Base-by-base conservation (phyloP, 2,113 vertebrate species). In the Pogonocichla stellata region DNA sequence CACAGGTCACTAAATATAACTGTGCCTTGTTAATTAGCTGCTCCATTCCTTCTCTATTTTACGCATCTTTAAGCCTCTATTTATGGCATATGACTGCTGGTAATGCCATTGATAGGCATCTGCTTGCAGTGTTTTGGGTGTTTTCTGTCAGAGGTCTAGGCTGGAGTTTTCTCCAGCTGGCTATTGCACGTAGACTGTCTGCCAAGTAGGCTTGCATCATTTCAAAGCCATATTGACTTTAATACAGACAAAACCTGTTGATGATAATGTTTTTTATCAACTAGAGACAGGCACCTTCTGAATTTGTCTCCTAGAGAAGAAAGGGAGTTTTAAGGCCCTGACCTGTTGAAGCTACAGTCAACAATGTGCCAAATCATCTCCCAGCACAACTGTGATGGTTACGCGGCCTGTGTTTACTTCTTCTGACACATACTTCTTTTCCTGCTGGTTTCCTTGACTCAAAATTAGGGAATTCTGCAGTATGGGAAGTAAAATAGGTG, bases 161-260 rank as follows among this genome's bases (percentile, higher is more conserved):
- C 40, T 31, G 60, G n/a, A 61, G 28, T 54, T 85, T 88, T 90
- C 70, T 96, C 94, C 97, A 96, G 64, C 84, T 98, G 95, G 93
- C 93, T 78, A 19, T 20, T 6, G 3, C 51, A 36, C 6, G 1
- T 14, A 56, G 22, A 28, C 17, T 33, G 28, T 12, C 34, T 81
- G 95, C 96, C 96, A 97, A 89, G 70, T 82, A 78, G 54, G 65
- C 61, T 70, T 97, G 92, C 86, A 95, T 77, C 38, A 14, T 67
- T 94, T 94, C 90, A 94, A 97, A 97, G 48, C 91, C 80, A 69
- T 92, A 88, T 71, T 95, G 91, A 85, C 51, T 91, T 75, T 82
- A 91, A 92, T 34, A 9, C 40, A 95, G 79, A 80, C 85, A 95
- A 96, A 90, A 86, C 14, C 47, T 91, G 73, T 72, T 94, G 90